Percentiles rank a stretch among this genome's conserved stretches.
phyloP scores from a whole-genome alignment of 2,888 invertebrate species.

The Conus canariensis region DNA sequence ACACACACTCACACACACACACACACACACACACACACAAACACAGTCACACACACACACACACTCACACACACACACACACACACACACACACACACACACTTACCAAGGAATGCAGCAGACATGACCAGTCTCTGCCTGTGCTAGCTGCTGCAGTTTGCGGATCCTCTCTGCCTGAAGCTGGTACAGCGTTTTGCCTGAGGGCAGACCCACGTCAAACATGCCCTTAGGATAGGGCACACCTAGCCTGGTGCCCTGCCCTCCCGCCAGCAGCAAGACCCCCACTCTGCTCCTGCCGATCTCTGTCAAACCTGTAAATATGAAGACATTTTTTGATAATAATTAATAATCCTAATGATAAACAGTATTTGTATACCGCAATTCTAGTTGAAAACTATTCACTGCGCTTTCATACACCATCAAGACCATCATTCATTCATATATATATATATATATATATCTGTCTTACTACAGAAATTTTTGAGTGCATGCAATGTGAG shows the following conservation, averaged over 20 bases:
- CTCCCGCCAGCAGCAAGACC: slow-evolving; percentile 95
- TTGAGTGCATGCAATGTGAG: too few relatives aligned
- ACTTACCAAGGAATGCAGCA: slow-evolving; percentile 80
- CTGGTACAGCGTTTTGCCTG: slow-evolving; percentile 93
- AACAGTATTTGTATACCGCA: background rate
- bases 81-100: background rate
- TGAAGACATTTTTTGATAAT: background rate
- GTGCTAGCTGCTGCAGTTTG: slow-evolving; percentile 88
- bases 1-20: too few relatives aligned
- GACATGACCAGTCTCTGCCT: slow-evolving; percentile 82
- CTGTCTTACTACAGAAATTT: too few relatives aligned
- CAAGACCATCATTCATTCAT: too few relatives aligned
- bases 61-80: too few relatives aligned
- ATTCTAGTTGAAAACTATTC: background rate
- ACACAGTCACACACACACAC: too few relatives aligned
- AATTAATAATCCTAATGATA: too few relatives aligned
- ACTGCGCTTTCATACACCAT: background rate
- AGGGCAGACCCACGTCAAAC: slow-evolving; percentile 94
- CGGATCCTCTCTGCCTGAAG: slow-evolving; percentile 96
- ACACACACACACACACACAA: too few relatives aligned
- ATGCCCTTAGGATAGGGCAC: slow-evolving; percentile 98
- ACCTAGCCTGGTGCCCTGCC: slow-evolving; percentile 97
- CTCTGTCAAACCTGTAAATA: slow-evolving; percentile 72
- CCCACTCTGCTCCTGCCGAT: slow-evolving; percentile 82
- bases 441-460: too few relatives aligned